phyloP scores from a whole-genome alignment of 2,113 vertebrate genomes.

The Atlantisia rogersi region DNA sequence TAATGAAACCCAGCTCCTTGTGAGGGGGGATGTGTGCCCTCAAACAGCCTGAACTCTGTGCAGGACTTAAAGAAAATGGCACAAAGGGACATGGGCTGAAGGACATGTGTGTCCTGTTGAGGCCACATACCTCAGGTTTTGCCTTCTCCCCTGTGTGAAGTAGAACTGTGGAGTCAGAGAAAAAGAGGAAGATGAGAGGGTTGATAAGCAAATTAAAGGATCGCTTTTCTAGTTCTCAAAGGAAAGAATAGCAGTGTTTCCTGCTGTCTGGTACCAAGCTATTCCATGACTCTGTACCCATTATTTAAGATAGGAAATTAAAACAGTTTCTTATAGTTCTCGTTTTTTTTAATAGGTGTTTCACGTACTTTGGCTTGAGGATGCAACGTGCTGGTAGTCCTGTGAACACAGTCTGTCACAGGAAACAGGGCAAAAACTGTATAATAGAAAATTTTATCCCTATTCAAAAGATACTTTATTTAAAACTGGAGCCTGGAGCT shows the following conservation, averaged over 20 bases:
- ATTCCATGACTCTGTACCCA: not conserved
- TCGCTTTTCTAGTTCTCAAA: not conserved
- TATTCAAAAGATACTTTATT: not conserved
- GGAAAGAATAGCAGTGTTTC: not conserved
- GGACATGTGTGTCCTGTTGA: not conserved
- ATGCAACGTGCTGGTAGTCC: not conserved
- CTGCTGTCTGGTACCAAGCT: not conserved
- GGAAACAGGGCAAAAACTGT: not conserved
- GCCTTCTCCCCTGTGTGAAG: not conserved
- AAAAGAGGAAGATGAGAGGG: not conserved
- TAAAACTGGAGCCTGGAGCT: not conserved
- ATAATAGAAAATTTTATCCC: not conserved
- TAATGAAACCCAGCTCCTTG: accelerated
- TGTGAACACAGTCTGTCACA: not conserved
- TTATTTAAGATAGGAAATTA: not conserved
- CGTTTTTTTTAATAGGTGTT: not conserved
- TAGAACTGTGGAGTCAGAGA: not conserved
- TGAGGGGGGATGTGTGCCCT: accelerated
- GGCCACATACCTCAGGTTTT: not conserved
- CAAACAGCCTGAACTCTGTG: not conserved
- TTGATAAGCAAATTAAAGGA: not conserved
- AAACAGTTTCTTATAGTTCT: not conserved
- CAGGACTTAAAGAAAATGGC: not conserved
- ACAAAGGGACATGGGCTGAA: not conserved
- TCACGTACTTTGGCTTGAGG: not conserved